Conservation (phyloP, 2,888 invertebrate genomes). For the Catocala nupta region DNA sequence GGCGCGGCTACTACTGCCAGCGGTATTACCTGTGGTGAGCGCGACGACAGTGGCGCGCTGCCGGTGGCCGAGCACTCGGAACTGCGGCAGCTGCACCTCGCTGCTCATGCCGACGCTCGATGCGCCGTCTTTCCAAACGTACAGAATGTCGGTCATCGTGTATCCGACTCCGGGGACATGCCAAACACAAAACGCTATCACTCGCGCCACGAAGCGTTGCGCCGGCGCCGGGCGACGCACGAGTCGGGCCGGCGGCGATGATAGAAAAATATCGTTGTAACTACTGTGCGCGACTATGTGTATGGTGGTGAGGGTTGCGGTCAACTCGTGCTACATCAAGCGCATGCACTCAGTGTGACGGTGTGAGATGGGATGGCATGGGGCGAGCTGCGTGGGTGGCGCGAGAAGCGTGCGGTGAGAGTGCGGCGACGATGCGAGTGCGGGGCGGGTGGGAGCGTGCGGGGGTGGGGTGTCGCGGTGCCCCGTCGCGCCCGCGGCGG, state of each 20-base stretch:
- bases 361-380: background rate
- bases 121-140: slow-evolving; percentile 96
- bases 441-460: slow-evolving; percentile 19
- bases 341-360: slow-evolving; percentile 32
- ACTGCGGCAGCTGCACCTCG: slow-evolving; percentile 97
- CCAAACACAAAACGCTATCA: slow-evolving; percentile 77
- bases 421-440: slow-evolving; percentile 15
- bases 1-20: slow-evolving; percentile 26
- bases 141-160: slow-evolving; percentile 96
- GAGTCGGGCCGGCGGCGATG: slow-evolving; percentile 50
- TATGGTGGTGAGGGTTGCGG: slow-evolving; percentile 21
- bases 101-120: slow-evolving; percentile 96
- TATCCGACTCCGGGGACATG: slow-evolving; percentile 93
- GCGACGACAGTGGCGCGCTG: slow-evolving; percentile 96
- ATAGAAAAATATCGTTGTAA: slow-evolving; percentile 58
- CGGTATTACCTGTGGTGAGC: slow-evolving; percentile 94
- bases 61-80: slow-evolving; percentile 97
- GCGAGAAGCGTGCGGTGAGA: slow-evolving; percentile 22
- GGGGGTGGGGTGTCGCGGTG: slow-evolving; percentile 26
- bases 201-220: slow-evolving; percentile 65
- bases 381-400: slow-evolving; percentile 16
- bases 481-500: slow-evolving; percentile 46
- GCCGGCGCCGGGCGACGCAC: slow-evolving; percentile 42
- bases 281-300: slow-evolving; percentile 46
- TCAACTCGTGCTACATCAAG: slow-evolving; percentile 9